A percentile compares a stretch with the other conserved stretches of the same genome.
Evolutionary conservation across 2,113 vertebrate species (phyloP).

Genomic region (Calidris pygmaea): DNA sequence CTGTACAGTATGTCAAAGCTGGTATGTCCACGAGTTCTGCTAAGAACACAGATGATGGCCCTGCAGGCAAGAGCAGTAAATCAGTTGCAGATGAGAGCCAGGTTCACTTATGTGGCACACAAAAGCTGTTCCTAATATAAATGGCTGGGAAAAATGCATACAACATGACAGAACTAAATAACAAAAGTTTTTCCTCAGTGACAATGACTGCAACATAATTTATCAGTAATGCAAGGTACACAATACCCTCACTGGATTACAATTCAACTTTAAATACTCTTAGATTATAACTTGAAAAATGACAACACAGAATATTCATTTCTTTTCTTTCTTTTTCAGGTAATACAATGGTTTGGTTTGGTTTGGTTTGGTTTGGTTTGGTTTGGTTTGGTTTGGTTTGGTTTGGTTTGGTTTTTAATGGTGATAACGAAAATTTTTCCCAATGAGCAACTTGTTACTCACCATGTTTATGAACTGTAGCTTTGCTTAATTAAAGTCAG

Average conservation of each 20-base stretch:
- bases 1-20: neutral
- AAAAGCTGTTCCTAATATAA: conserved; percentile 11
- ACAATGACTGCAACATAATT: neutral
- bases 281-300: neutral
- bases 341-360: neutral
- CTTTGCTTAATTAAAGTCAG: neutral
- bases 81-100: neutral
- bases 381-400: neutral
- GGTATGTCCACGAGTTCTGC: neutral
- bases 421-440: neutral
- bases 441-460: neutral
- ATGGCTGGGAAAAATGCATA: neutral
- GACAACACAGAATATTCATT: neutral
- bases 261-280: neutral
- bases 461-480: neutral
- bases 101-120: neutral
- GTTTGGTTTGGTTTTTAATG: neutral
- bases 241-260: neutral
- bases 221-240: neutral
- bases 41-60: neutral
- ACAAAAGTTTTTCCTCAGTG: neutral
- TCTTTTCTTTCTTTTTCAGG: neutral
- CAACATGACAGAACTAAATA: neutral
- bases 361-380: neutral
- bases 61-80: conserved; percentile 18